phyloP scores from a whole-genome alignment of 2,888 invertebrate species.

The Diaphora mendica region DNA sequence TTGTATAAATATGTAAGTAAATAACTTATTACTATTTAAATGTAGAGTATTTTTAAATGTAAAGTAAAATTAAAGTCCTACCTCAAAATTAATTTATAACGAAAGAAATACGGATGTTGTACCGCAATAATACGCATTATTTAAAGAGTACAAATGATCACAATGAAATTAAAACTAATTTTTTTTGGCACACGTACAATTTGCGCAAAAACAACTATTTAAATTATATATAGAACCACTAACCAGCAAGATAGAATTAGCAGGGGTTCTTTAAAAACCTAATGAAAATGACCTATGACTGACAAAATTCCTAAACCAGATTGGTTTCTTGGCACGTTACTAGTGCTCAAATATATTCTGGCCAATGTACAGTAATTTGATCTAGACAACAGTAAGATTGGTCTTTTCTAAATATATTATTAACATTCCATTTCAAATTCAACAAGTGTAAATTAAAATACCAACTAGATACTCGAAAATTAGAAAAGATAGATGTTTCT shows the following conservation, averaged over 20 bases:
- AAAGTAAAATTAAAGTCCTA: no score
- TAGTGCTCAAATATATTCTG: constrained; percentile 23
- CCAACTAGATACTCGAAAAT: no score
- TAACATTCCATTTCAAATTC: not conserved
- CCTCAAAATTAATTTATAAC: no score
- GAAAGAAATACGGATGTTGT: no score
- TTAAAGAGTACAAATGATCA: not conserved
- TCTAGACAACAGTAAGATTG: constrained; percentile 1
- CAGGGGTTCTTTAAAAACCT: not conserved
- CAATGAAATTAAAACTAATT: not conserved
- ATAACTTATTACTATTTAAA: not conserved
- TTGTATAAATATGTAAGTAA: no score
- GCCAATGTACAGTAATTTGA: constrained; percentile 30
- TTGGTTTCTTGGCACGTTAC: constrained; percentile 38
- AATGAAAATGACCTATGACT: constrained; percentile 21
- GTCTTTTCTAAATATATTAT: not conserved
- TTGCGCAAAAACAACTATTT: not conserved
- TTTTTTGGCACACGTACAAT: not conserved
- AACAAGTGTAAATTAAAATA: not conserved
- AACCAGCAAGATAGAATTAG: not conserved
- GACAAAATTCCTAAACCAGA: constrained; percentile 25
- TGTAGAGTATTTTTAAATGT: not conserved
- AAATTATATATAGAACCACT: not conserved
- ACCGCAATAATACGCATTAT: no score
- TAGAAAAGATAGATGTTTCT: no score